phyloP scores from a whole-genome alignment of 2,797 vertebrate genomes.

The Phoebastria nigripes region DNA sequence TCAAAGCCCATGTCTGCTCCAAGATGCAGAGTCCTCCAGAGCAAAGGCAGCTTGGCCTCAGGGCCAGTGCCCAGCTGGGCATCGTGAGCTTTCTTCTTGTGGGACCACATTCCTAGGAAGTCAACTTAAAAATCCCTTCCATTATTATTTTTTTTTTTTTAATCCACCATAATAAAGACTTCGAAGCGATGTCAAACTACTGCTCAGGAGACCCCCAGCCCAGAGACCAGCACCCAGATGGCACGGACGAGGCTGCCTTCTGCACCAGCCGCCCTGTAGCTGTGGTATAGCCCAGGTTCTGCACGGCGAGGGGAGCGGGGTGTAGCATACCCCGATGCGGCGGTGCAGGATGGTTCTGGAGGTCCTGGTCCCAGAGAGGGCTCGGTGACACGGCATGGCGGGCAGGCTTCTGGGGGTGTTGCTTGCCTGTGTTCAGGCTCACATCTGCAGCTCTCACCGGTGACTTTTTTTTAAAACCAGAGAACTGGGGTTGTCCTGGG shows the following conservation, averaged over 20 bases:
- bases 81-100: background rate
- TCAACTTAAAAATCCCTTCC: background rate
- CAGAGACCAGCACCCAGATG: background rate
- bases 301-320: fast-evolving
- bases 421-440: background rate
- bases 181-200: background rate
- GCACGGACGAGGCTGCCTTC: background rate
- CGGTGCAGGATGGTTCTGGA: background rate
- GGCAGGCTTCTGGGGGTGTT: background rate
- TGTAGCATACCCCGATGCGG: fast-evolving
- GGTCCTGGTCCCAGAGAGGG: background rate
- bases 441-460: background rate
- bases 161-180: background rate
- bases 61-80: background rate
- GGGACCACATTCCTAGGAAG: background rate
- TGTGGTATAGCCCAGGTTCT: background rate
- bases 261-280: background rate
- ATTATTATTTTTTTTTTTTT: background rate
- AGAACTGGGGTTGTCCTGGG: background rate
- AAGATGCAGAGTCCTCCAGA: background rate
- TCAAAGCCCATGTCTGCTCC: background rate
- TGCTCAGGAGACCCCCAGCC: background rate
- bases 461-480: background rate
- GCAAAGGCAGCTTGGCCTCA: background rate
- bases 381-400: fast-evolving